Evolutionary conservation across 2,113 vertebrate genomes (phyloP), one percentile per base, ranked within the genome.

Genomic region (Podarcis raffonei): DNA sequence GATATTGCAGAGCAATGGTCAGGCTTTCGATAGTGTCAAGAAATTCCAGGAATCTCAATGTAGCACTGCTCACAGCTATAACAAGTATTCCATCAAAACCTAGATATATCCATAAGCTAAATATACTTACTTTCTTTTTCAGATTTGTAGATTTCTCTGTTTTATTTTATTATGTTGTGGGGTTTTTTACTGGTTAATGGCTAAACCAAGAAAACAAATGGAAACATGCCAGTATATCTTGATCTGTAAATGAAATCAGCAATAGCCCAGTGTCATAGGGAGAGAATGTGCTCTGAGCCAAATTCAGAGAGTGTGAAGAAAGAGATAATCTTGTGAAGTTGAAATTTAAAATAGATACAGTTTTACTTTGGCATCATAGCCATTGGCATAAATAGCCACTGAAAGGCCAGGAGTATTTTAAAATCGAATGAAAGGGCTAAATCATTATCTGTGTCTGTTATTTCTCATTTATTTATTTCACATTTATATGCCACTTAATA

Each of bases 41-140:
- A 88, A 87, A 37, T 68, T 48, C 77, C 86, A 90, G 39, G 6
- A 82, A 89, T 74, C 81, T 39, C 20, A 39, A 4, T 42, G 18
- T 65, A 65, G 23, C 81, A 81, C 23, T 1, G 89, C 9, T 35
- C n/a, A 32, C 18, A 85, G 48, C 13, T 37, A 30, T 62, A 1
- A 30, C 57, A 75, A 27, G 27, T 62, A 35, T 62, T 35, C 12
- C 39, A 78, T 78, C n/a, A 71, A 71, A 39, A 76, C 7, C 18
- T 76, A 76, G 39, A 37, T 76, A 76, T 42, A n/a, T 13, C 68
- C 30, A 69, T 69, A 69, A 27, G 9, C 30, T 69, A 71, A 71
- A 71, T 23, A 27, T 71, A 30, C 27, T 71, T 30, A 2, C 69
- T 30, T 27, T 12, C 69, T 30, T 71, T 62, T 20, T 30, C 11